Base-by-base conservation (phyloP, 2,113 vertebrate genomes). In the Passerina amoena region DNA sequence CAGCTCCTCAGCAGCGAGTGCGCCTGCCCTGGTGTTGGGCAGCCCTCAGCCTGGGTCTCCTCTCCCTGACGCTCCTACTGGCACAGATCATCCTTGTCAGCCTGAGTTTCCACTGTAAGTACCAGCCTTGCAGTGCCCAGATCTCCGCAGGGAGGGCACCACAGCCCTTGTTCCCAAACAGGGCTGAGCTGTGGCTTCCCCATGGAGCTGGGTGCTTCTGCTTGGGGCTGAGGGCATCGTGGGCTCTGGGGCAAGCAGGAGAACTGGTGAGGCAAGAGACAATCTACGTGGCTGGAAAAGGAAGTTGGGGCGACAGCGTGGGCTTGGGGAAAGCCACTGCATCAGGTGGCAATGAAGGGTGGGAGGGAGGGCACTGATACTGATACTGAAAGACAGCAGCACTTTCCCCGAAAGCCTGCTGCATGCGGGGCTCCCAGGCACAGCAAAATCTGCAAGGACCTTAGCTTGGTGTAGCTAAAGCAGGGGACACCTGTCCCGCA, bases 71-170 rank as follows among this genome's bases (percentile, higher is more conserved):
- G 16, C 93, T 96, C 22, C 78, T 97, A 24, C 37, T 96, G 82
- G 63, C 59, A 42, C 96, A 95, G 30, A 80, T 90, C 50, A 28
- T 92, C 66, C 87, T 95, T 0, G 12, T 45, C 2, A 22, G 87
- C 56, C 38, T 95, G 75, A 82, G 66, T 63, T 85, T 95, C 38
- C 91, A 90, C 71, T 65, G 95, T 96, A 73, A 96, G 95, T 96
- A 94, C 16, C 13, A 35, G 77, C 9, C 31, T 3, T 4, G 30
- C 50, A 17, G 20, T 5, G 4, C 17, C 38, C 1, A 1, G 13
- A 44, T 30, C 17, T 40, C 45, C 60, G 3, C 0, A 2, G 5
- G 13, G 0, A 0, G 17, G 25, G 40, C 50, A 22, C 16, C 27
- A 6, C 0, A 33, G 35, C 20, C 9, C 15, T 22, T 1, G 1